Base-by-base conservation (phyloP, 1,140 invertebrate genomes). In the Platyscapa corneri region DNA sequence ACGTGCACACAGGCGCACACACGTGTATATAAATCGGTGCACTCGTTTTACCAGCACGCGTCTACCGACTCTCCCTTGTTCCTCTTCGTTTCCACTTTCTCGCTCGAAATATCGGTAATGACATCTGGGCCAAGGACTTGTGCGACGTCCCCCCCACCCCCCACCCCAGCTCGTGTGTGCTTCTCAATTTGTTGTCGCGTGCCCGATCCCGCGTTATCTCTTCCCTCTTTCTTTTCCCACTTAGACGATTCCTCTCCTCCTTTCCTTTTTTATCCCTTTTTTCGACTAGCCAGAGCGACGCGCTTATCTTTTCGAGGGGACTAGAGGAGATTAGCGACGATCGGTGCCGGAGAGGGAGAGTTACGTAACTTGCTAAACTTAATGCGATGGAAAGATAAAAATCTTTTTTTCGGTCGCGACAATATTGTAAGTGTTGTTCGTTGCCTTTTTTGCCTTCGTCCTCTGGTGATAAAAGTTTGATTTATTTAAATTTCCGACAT, bases 101-200 rank as follows among this genome's bases (percentile, higher is more conserved):
- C 70, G 37, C 30, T 77, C 67, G 65, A 37, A 87, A 76, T 78
- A 67, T 87, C 86, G 77, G 46, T 82, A 85, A 80, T 84, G 56
- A 84, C 83, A 87, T 88, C 78, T 88, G 82, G 72, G 39, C 79
- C 78, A 80, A 27, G 81, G 82, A 67, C 49, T 76, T 72, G 60
- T 46, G 74, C 42, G 27, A 23, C 39, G 53, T n/a, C n/a, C n/a
- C n/a, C n/a, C n/a, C n/a, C n/a, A n/a, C n/a, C n/a, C n/a, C n/a
- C n/a, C n/a, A 46, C 18, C 53, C 60, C 23, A 70, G 3, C n/a
- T 34, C 23, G n/a, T 46, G 49, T 23, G 16, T 37, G 49, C 6
- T 42, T 53, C 49, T 79, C 60, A 42, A 65, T 83, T 65, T 60
- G 72, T 49, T 82, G 30, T 74, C 5, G 18, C n/a, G n/a, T n/a